A percentile compares a stretch with the other conserved stretches of the same genome.
phyloP scores from a whole-genome alignment of 2,888 invertebrate genomes.

The Drosophila basisetae region DNA sequence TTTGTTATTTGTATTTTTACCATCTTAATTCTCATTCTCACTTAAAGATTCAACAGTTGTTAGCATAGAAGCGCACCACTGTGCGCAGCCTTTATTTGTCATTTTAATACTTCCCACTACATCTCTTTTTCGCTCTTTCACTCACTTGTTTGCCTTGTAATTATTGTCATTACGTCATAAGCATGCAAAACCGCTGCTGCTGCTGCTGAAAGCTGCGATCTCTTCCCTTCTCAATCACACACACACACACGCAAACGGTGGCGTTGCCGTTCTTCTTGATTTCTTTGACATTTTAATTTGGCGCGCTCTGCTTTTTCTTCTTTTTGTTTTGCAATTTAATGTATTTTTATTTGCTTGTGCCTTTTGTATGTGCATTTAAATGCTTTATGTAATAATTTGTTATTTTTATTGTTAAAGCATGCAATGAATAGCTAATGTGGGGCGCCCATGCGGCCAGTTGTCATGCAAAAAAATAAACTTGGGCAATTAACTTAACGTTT shows the following conservation, averaged over 20 bases:
- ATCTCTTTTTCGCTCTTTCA: slow-evolving; percentile 17
- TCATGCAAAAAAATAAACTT: slow-evolving; percentile 40
- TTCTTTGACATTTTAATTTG: slow-evolving; percentile 48
- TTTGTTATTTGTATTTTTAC: slow-evolving; percentile 9
- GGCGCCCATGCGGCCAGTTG: slow-evolving; percentile 30
- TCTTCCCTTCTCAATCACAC: slow-evolving; percentile 4
- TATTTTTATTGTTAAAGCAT: slow-evolving; percentile 64
- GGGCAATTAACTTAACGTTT: slow-evolving; percentile 51
- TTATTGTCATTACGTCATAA: slow-evolving; percentile 71
- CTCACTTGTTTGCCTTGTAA: slow-evolving; percentile 34
- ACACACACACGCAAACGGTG: slow-evolving; percentile 7
- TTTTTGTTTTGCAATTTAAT: slow-evolving; percentile 14
- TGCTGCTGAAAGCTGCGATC: slow-evolving; percentile 21
- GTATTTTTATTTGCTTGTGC: slow-evolving; percentile 32
- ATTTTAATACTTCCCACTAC: slow-evolving; percentile 32
- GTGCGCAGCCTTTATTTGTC: slow-evolving; percentile 31
- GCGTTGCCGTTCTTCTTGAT: slow-evolving; percentile 25
- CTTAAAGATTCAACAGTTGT: slow-evolving; percentile 8
- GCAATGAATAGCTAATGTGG: slow-evolving; percentile 59
- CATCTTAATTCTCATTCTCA: slow-evolving; percentile 2
- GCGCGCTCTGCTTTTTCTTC: slow-evolving; percentile 35
- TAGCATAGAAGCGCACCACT: slow-evolving; percentile 20
- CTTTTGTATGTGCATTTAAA: slow-evolving; percentile 59
- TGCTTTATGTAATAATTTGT: slow-evolving; percentile 66
- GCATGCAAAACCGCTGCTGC: slow-evolving; percentile 45